phyloP scores from a whole-genome alignment of 1,140 invertebrate genomes.

The Popillia japonica region DNA sequence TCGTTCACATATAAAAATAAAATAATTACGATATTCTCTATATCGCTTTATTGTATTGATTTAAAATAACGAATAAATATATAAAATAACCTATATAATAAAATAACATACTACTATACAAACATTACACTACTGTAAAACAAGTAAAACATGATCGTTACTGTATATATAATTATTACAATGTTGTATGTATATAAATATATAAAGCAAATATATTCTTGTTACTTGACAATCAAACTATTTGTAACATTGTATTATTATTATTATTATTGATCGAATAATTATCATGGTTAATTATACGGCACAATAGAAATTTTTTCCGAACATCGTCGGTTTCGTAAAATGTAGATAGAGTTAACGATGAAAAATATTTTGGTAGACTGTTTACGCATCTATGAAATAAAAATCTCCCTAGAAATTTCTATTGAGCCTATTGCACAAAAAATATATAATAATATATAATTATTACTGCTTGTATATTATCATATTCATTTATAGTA shows the following conservation, averaged over 20 bases:
- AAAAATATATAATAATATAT: neutral
- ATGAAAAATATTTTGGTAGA: conserved; percentile 12
- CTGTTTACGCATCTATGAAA: neutral
- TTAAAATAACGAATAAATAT: too few species aligned
- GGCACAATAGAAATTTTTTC: neutral
- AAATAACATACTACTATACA: neutral
- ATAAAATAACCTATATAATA: neutral
- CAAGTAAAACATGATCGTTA: neutral
- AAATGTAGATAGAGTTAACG: neutral
- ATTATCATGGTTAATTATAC: too few species aligned
- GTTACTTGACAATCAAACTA: conserved; percentile 10
- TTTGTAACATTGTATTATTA: neutral
- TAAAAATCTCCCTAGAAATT: neutral
- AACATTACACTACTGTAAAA: neutral
- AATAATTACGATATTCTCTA: neutral
- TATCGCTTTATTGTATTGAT: neutral
- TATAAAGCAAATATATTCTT: conserved; percentile 12
- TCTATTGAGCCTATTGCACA: neutral
- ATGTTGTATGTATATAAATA: too few species aligned
- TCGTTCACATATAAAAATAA: neutral
- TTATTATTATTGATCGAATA: too few species aligned
- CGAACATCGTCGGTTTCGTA: neutral
- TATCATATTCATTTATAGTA: neutral
- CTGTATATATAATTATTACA: too few species aligned
- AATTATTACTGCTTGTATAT: conserved; percentile 11